Evolutionary conservation across 2,888 invertebrate genomes (phyloP).

Genomic region (Globia sparganii): DNA sequence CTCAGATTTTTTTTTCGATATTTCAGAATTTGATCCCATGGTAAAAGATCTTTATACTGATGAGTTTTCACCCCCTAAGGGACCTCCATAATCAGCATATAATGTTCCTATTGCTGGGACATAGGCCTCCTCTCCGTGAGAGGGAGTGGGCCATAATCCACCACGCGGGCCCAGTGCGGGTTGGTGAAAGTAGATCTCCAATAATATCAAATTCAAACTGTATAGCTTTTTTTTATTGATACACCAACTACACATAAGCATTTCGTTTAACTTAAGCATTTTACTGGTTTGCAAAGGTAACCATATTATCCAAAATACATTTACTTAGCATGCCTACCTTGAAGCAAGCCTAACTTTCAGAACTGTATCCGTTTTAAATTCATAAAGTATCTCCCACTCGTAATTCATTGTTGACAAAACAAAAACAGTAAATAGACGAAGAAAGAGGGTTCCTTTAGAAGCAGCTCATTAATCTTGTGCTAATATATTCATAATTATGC

Average conservation of each 20-base stretch:
- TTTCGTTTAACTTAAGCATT: neutral
- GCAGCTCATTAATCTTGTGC: slow-evolving; percentile 54
- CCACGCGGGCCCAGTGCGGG: neutral
- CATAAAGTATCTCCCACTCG: slow-evolving; percentile 11
- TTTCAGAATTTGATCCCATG: neutral
- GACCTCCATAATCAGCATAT: neutral
- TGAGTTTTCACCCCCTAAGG: too few species aligned
- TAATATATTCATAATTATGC: slow-evolving; percentile 62
- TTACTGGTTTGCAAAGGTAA: neutral
- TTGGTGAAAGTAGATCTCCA: neutral
- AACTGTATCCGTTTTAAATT: slow-evolving; percentile 19
- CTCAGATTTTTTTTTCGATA: neutral
- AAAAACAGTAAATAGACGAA: slow-evolving; percentile 24
- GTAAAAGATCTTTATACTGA: neutral
- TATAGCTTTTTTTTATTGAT: neutral
- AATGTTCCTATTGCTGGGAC: neutral
- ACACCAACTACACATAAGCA: too few species aligned
- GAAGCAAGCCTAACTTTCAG: neutral
- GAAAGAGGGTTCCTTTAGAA: slow-evolving; percentile 29
- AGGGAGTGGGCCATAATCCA: neutral
- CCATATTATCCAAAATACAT: neutral
- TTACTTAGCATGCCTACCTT: neutral
- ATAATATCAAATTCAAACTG: neutral
- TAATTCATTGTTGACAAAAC: slow-evolving; percentile 43
- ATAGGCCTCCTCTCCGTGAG: neutral